Evolutionary conservation across 2,797 vertebrate species (phyloP).

Genomic region (Nothura maculosa): DNA sequence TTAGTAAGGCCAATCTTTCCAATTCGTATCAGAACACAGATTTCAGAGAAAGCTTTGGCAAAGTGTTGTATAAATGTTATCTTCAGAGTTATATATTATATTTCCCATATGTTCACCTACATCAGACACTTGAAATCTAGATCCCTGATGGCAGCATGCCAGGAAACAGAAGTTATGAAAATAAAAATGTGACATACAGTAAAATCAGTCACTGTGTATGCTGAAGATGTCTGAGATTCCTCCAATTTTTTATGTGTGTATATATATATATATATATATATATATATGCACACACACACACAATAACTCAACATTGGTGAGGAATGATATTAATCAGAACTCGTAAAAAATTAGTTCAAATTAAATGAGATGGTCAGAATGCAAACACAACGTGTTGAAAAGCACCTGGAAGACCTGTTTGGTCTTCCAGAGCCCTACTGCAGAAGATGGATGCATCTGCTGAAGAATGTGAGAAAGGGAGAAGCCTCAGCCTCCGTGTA

Average conservation of each 20-base stretch:
- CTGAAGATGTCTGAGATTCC: neutral
- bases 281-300: neutral
- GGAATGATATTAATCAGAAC: neutral
- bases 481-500: neutral
- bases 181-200: neutral
- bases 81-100: conserved; percentile 76
- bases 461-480: neutral
- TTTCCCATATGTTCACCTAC: conserved; percentile 32
- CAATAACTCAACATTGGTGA: neutral
- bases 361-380: neutral
- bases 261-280: too few species aligned
- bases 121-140: neutral
- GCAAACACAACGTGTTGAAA: neutral
- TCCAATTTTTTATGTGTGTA: neutral
- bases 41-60: conserved; percentile 64
- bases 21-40: conserved; percentile 52
- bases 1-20: conserved; percentile 59
- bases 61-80: conserved; percentile 63
- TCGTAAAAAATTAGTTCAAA: neutral
- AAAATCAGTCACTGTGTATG: neutral
- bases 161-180: neutral
- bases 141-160: neutral
- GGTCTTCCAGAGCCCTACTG: neutral
- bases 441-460: neutral
- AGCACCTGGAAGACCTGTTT: neutral